Conservation (phyloP, 2,888 invertebrate species). For the Eristalinus sepulchralis region DNA sequence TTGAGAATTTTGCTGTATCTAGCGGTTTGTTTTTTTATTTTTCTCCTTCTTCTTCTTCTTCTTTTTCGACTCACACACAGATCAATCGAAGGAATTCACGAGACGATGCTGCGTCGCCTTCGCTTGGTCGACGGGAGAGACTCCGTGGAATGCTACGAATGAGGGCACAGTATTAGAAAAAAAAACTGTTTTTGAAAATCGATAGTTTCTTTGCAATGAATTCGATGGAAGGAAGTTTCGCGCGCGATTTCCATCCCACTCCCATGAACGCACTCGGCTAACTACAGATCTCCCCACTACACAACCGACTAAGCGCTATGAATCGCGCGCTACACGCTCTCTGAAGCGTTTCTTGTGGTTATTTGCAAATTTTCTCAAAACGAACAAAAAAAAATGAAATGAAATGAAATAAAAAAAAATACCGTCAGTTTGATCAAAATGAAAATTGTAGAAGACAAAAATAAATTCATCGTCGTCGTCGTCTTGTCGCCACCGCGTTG, state of each 20-base stretch:
- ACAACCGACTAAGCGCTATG: slow-evolving; percentile 52
- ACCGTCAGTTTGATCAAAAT: slow-evolving; percentile 49
- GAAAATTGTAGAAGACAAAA: slow-evolving; percentile 67
- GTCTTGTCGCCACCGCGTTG: slow-evolving; percentile 30
- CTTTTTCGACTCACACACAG: background rate
- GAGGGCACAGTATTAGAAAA: background rate
- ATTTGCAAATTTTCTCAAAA: slow-evolving; percentile 62
- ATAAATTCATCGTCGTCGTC: slow-evolving; percentile 57
- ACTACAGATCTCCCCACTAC: slow-evolving; percentile 45
- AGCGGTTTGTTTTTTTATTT: slow-evolving; percentile 31
- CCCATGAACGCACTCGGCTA: slow-evolving; percentile 57
- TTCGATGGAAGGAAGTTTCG: slow-evolving; percentile 34
- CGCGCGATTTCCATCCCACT: slow-evolving; percentile 67
- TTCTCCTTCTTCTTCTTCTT: slow-evolving; percentile 12
- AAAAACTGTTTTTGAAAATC: background rate
- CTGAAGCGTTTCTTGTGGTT: slow-evolving; percentile 55
- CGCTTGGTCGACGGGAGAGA: background rate
- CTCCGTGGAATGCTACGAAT: background rate
- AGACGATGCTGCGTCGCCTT: background rate
- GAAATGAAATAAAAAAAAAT: background rate
- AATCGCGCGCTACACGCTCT: slow-evolving; percentile 41
- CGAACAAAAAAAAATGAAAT: slow-evolving; percentile 8
- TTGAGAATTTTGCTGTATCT: background rate
- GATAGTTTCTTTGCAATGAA: slow-evolving; percentile 17
- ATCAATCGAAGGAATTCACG: background rate